These are phyloP conservation scores for Luffia ferchaultella DNA, from an alignment of 2,888 invertebrate species.

Conservation along the genomic window DNA sequence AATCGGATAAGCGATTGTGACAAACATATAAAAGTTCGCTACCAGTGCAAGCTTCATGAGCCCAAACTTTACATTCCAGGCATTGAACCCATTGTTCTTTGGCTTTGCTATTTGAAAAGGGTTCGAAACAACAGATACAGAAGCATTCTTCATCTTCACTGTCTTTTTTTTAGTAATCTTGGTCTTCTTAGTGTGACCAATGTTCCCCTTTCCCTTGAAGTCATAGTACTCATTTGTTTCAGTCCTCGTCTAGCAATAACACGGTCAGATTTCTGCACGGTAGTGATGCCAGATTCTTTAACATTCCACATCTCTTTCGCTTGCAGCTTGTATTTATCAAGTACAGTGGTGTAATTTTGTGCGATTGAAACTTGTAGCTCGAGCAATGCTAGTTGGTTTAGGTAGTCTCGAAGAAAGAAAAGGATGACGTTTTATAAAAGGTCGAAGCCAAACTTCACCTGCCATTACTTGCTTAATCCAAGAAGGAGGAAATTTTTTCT, in stretches of 20 bases:
- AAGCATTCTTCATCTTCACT: conserved; percentile 9
- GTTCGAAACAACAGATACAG: conserved; percentile 13
- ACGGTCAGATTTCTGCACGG: neutral
- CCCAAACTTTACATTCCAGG: conserved; percentile 10
- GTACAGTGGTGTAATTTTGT: conserved; percentile 1
- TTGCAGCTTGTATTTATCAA: conserved; percentile 1
- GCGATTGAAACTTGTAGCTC: conserved; percentile 1
- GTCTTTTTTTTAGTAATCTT: too few relatives aligned
- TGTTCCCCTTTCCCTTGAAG: too few relatives aligned
- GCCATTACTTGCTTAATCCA: conserved; percentile 1
- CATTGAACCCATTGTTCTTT: conserved; percentile 12
- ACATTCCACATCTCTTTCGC: neutral
- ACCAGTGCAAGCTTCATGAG: conserved; percentile 8
- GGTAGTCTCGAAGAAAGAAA: conserved; percentile 1
- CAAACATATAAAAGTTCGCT: too few relatives aligned
- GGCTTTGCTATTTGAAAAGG: conserved; percentile 12
- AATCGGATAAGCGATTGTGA: conserved; percentile 12
- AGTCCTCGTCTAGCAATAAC: neutral
- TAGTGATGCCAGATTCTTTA: neutral
- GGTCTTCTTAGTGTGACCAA: too few relatives aligned
- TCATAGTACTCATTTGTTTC: too few relatives aligned
- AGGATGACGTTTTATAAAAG: conserved; percentile 1
- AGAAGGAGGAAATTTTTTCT: conserved; percentile 2
- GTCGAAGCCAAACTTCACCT: neutral
- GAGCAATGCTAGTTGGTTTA: conserved; percentile 1